Evolutionary conservation across 2,113 vertebrate genomes (phyloP).

Genomic region (Neofelis nebulosa): DNA sequence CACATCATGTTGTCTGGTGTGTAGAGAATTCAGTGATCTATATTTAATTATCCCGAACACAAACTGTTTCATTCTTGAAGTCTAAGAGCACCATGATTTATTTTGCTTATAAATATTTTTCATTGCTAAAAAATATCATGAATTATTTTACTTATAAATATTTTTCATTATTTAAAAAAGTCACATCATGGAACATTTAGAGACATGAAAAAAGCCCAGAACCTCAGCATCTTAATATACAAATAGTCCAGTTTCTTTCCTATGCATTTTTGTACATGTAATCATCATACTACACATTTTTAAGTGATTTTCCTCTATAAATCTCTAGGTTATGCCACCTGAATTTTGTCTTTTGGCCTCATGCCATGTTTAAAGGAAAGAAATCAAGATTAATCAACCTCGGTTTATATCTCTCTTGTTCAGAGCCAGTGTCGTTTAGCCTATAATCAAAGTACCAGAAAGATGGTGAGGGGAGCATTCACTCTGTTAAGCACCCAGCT

Average conservation of each 20-base stretch:
- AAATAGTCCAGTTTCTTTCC: background rate
- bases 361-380: constrained; percentile 5
- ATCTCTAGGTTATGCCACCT: background rate
- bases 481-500: background rate
- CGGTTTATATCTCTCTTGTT: background rate
- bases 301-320: background rate
- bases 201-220: constrained; percentile 27
- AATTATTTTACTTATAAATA: background rate
- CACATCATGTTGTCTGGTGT: background rate
- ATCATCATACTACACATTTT: background rate
- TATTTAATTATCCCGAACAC: constrained; percentile 43
- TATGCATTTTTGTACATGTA: background rate
- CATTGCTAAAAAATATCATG: background rate
- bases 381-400: constrained; percentile 27
- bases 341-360: constrained; percentile 11
- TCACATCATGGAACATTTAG: background rate
- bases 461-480: background rate
- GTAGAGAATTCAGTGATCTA: background rate
- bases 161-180: background rate
- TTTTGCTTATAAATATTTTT: background rate
- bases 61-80: constrained; percentile 17
- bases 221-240: background rate
- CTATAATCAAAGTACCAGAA: background rate
- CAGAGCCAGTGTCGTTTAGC: constrained; percentile 23
- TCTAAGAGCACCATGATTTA: background rate